Evolutionary conservation across 2,888 invertebrate genomes (phyloP), one percentile per base, ranked within the genome.

Genomic region (Alcis repandata): DNA sequence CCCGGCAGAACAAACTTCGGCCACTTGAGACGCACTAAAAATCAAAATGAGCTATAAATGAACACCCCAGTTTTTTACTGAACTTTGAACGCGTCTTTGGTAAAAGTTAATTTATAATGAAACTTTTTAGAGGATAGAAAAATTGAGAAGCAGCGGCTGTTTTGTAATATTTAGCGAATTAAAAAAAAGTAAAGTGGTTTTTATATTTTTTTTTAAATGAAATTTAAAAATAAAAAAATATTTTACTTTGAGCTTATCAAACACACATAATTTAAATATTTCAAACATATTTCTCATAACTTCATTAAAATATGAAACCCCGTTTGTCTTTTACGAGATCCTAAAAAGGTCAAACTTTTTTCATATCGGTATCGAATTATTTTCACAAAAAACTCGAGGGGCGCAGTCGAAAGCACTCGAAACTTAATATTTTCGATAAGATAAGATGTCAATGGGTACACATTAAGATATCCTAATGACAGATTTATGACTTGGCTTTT

Each of bases 11-110:
- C 80, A 86, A 91, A 91, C 86, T 91, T 90, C 82, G 83, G 80
- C 80, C 83, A 80, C 85, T 86, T 82, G 82, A 88, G 80, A 88
- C 89, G 88, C 82, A 85, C 89, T 92, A 89, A 91, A 79, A 89
- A 89, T 88, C 87, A 79, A 81, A 90, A 91, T 84, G 80, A 85
- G 81, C 86, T 75, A 90, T 90, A 89, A 91, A 91, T 86, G 85
- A 78, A 77, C 79, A 85, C 81, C 83, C 87, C 80, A 79, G 82
- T 84, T 88, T 79, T 74, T 73, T 60, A 61, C 15, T 46, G 57
- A 70, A 59, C 63, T 73, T 69, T 71, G 56, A 70, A 59, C 32
- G 9, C 33, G 27, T 36, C 41, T 56, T 43, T 1, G 38, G 15
- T 17, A 53, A 20, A 59, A 45, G n/a, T 52, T 54, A 51, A 43